phyloP scores from a whole-genome alignment of 2,113 vertebrate genomes.

The Trichomycterus rosablanca region DNA sequence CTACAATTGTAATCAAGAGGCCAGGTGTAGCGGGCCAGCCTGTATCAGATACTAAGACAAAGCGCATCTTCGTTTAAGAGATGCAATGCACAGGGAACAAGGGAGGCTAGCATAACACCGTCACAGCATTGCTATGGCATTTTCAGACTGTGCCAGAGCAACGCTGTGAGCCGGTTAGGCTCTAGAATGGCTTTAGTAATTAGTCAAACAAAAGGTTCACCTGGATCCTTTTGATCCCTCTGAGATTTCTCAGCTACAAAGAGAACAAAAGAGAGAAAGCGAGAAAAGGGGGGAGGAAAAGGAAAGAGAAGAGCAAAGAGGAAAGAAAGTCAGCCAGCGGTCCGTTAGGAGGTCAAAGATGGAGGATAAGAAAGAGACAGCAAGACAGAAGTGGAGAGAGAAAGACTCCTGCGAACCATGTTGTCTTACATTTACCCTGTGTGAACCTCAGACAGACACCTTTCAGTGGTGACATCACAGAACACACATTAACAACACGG shows the following conservation, averaged over 20 bases:
- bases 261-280: conserved; percentile 49
- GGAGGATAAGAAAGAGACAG: conserved; percentile 63
- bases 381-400: conserved; percentile 49
- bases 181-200: conserved; percentile 65
- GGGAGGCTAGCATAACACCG: conserved; percentile 27
- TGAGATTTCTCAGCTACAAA: conserved; percentile 74
- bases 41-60: conserved; percentile 81
- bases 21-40: no score
- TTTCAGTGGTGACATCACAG: conserved; percentile 12
- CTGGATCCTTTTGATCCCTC: conserved; percentile 82
- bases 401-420: conserved; percentile 41
- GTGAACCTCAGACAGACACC: not conserved
- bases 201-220: conserved; percentile 84
- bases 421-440: conserved; percentile 1
- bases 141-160: conserved; percentile 24
- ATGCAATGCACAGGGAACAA: conserved; percentile 70
- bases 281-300: conserved; percentile 73
- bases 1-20: no score
- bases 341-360: no score
- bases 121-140: conserved; percentile 49
- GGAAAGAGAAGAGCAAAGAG: conserved; percentile 42
- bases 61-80: conserved; percentile 71
- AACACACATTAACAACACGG: conserved; percentile 3
- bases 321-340: conserved; percentile 19
- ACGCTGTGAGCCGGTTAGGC: conserved; percentile 46